Evolutionary conservation across 2,113 vertebrate species (phyloP).

Genomic region (Polypterus bichir): DNA sequence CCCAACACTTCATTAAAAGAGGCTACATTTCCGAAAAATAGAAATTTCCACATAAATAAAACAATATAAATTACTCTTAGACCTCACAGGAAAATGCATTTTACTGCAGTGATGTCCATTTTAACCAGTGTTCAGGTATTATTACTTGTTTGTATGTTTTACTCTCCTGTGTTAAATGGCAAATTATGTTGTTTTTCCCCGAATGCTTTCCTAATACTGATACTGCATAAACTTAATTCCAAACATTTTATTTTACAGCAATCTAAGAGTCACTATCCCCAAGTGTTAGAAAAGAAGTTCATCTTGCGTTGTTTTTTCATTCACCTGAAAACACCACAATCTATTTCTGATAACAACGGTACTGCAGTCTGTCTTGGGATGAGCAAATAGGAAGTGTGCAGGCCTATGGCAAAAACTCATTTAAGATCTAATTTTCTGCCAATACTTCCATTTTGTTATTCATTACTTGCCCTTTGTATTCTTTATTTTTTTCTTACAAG

Average conservation of each 20-base stretch:
- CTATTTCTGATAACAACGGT: constrained; percentile 30
- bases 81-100: no score
- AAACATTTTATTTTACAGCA: constrained; percentile 1
- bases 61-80: no score
- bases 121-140: no score
- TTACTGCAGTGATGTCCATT: no score
- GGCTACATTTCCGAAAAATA: no score
- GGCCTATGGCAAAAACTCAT: constrained; percentile 27
- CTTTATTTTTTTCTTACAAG: background rate
- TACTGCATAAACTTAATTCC: no score
- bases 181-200: no score
- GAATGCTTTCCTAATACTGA: no score
- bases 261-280: constrained; percentile 10
- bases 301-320: constrained; percentile 20
- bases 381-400: constrained; percentile 22
- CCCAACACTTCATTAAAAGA: no score
- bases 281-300: constrained; percentile 14
- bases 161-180: no score
- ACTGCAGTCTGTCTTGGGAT: constrained; percentile 24
- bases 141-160: no score
- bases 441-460: constrained; percentile 30
- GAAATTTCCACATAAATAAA: no score
- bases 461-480: constrained; percentile 4
- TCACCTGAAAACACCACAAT: constrained; percentile 22
- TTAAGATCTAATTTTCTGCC: constrained; percentile 37